Evolutionary conservation across 2,888 invertebrate genomes (phyloP).

Genomic region (Trisateles emortualis): DNA sequence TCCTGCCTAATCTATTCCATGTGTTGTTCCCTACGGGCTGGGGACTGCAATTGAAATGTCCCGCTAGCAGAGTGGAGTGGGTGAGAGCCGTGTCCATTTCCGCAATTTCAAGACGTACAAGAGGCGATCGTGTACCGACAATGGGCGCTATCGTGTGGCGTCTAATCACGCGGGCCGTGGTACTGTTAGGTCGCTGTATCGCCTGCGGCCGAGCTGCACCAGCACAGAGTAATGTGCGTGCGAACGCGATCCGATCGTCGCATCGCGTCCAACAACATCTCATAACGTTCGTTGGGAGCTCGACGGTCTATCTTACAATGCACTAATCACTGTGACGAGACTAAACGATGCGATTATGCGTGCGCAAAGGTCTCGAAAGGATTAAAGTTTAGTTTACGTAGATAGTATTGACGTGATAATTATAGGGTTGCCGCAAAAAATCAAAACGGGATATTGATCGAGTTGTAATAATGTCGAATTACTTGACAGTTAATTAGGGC

Average conservation of each 20-base stretch:
- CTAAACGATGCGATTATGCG: constrained; percentile 38
- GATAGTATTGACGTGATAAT: constrained; percentile 26
- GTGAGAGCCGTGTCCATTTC: constrained; percentile 83
- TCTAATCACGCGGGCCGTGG: constrained; percentile 82
- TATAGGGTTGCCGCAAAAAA: constrained; percentile 45
- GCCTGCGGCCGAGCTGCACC: constrained; percentile 63
- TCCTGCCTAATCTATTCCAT: constrained; percentile 60
- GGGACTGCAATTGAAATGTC: constrained; percentile 83
- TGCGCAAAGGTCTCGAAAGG: constrained; percentile 24
- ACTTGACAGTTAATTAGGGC: constrained; percentile 83
- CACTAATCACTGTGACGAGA: constrained; percentile 62
- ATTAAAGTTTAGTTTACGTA: constrained; percentile 3
- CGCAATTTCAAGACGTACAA: constrained; percentile 84
- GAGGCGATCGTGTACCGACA: constrained; percentile 85
- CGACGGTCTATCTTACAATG: constrained; percentile 52
- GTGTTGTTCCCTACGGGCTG: constrained; percentile 57
- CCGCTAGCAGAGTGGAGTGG: constrained; percentile 79
- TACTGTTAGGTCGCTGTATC: constrained; percentile 79
- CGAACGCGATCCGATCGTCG: constrained; percentile 82
- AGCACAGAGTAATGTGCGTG: constrained; percentile 81
- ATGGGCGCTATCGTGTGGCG: constrained; percentile 84
- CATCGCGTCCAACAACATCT: constrained; percentile 55
- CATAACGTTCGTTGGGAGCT: constrained; percentile 57
- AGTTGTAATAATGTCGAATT: constrained; percentile 75
- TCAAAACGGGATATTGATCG: constrained; percentile 54